These are phyloP conservation scores for Syngnathoides biaculeatus DNA, from an alignment of 2,113 vertebrate genomes.

Conservation along the genomic window DNA sequence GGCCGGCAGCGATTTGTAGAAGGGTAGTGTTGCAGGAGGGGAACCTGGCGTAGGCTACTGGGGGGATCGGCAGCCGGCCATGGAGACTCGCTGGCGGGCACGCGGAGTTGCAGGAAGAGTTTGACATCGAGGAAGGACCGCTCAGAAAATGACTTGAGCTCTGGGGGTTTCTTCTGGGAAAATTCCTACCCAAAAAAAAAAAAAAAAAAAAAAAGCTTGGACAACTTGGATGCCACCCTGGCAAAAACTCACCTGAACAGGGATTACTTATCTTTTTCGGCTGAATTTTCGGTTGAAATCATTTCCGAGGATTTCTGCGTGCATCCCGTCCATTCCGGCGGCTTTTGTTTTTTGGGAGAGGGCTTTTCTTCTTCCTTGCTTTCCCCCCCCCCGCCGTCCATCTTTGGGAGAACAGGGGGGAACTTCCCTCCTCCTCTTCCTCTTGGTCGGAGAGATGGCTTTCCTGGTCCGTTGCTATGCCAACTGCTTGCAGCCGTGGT, in stretches of 20 bases:
- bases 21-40: not conserved
- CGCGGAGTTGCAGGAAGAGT: not conserved
- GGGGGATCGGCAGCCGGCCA: constrained; percentile 1
- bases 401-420: constrained; percentile 61
- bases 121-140: not conserved
- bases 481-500: constrained; percentile 99
- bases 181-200: too few relatives aligned
- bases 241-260: not conserved
- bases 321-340: not conserved
- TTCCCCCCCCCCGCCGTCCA: constrained; percentile 20
- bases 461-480: constrained; percentile 99
- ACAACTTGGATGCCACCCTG: constrained; percentile 23
- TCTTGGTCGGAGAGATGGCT: constrained; percentile 83
- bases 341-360: not conserved
- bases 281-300: not conserved
- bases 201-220: too few relatives aligned
- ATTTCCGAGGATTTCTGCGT: constrained; percentile 15
- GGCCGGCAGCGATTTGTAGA: constrained; percentile 50
- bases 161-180: not conserved
- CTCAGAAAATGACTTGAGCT: not conserved
- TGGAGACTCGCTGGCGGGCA: not conserved
- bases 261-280: constrained; percentile 8
- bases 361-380: constrained; percentile 14
- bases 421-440: constrained; percentile 77
- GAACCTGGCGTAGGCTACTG: not conserved